phyloP scores from a whole-genome alignment of 1,140 invertebrate species.

The Philaenus spumarius region DNA sequence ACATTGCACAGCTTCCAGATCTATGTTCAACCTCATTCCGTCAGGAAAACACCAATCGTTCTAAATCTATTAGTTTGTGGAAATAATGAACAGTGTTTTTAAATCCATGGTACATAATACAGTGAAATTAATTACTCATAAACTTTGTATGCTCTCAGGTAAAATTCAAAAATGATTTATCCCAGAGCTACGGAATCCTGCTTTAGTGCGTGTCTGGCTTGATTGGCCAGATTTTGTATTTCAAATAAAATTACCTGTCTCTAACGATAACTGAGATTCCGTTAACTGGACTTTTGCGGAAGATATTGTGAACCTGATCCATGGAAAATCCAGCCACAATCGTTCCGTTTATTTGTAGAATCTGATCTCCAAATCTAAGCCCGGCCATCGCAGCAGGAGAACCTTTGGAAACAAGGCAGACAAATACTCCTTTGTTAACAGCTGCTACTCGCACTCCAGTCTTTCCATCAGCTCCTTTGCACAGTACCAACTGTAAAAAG shows the following conservation, averaged over 20 bases:
- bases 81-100: too few relatives aligned
- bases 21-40: too few relatives aligned
- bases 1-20: too few relatives aligned
- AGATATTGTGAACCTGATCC: slow-evolving; percentile 77
- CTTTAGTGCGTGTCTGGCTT: too few relatives aligned
- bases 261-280: slow-evolving; percentile 72
- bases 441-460: slow-evolving; percentile 74
- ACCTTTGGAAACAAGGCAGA: slow-evolving; percentile 73
- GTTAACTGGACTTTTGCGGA: slow-evolving; percentile 65
- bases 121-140: too few relatives aligned
- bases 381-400: slow-evolving; percentile 80
- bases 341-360: slow-evolving; percentile 80
- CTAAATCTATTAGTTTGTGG: too few relatives aligned
- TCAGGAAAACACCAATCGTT: too few relatives aligned
- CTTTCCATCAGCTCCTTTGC: slow-evolving; percentile 79
- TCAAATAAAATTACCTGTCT: slow-evolving; percentile 75
- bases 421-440: slow-evolving; percentile 85
- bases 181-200: too few relatives aligned
- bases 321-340: slow-evolving; percentile 76
- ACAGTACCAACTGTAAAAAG: slow-evolving; percentile 61
- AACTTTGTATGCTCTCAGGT: too few relatives aligned
- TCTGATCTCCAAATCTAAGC: slow-evolving; percentile 88
- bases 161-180: too few relatives aligned
- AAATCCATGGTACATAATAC: too few relatives aligned
- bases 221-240: too few relatives aligned